Evolutionary conservation across 2,888 invertebrate genomes (phyloP), one percentile per base, ranked within the genome.

Genomic region (Linnaemya tessellans): DNA sequence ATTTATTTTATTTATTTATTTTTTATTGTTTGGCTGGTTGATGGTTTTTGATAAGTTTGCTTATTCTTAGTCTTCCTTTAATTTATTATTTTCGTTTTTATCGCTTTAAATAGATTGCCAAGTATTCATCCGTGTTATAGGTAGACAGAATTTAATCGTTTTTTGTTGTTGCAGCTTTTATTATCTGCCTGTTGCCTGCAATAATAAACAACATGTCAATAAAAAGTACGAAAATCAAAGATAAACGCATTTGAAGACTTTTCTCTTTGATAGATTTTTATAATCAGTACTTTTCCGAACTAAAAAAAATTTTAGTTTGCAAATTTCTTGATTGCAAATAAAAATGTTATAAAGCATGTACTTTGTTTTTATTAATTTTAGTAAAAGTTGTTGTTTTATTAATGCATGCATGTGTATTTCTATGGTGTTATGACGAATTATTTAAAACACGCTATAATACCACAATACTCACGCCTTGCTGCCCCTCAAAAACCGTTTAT

Each of bases 151-250:
- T 10, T 58, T 13, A 13, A 60, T 60, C 8, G 15, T 35, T 60
- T n/a, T 10, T 60, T 62, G 20, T 64, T 64, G 22, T 25, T 56
- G 18, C 38, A 18, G 38, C 18, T 30, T 71, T 67, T 64, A 35
- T 68, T 70, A 54, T 67, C 46, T 70, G 80, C 65, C 77, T 80
- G 78, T 84, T 81, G 73, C 73, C 74, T 73, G 46, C 13, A 25
- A 20, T 1, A 64, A 20, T 3, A 64, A 43, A 41, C 62, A 62
- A 20, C 38, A 41, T 38, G 38, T 20, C 64, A 54, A 38, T 22
- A 58, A 18, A 80, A 62, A 68, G 2, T 3, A 60, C 38, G 38
- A 41, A 10, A 41, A 41, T 41, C 11, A 68, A 43, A 68, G 18
- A 20, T 13, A 8, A 58, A 60, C 56, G 10, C 15, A 15, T 13